Evolutionary conservation across 2,797 vertebrate genomes (phyloP).

Genomic region (Ctenochaetus hawaiiensis): DNA sequence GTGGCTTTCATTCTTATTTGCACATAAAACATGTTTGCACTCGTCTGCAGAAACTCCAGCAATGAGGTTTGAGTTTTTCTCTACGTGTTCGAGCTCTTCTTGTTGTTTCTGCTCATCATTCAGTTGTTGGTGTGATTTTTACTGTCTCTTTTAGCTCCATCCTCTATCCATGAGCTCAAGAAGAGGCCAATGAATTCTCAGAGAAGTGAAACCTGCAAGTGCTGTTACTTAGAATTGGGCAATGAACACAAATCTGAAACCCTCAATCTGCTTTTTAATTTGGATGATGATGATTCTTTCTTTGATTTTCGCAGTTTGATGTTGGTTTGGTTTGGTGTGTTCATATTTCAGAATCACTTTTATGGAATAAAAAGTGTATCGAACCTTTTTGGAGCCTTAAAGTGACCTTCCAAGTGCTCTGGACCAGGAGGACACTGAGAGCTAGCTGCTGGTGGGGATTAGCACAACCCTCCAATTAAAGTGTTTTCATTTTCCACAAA

Average conservation of each 20-base stretch:
- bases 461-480: slow-evolving; percentile 74
- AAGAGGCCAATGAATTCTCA: neutral
- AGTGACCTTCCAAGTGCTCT: slow-evolving; percentile 20
- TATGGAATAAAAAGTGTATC: slow-evolving; percentile 12
- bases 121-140: slow-evolving; percentile 2
- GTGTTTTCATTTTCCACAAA: slow-evolving; percentile 76
- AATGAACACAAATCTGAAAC: neutral
- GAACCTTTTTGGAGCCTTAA: slow-evolving; percentile 3
- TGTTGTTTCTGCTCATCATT: neutral
- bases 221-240: neutral
- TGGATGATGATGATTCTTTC: too few species aligned
- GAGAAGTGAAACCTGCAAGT: neutral
- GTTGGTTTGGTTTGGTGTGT: too few species aligned
- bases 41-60: neutral
- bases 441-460: slow-evolving; percentile 46
- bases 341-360: too few species aligned
- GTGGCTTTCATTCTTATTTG: neutral
- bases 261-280: neutral
- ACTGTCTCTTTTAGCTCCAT: neutral
- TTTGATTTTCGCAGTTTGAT: too few species aligned
- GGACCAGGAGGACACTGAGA: slow-evolving; percentile 7
- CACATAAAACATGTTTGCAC: neutral
- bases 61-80: slow-evolving; percentile 19
- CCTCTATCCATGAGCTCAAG: slow-evolving; percentile 8
- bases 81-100: neutral